phyloP scores from a whole-genome alignment of 2,113 vertebrate genomes.

The Pedionomus torquatus region DNA sequence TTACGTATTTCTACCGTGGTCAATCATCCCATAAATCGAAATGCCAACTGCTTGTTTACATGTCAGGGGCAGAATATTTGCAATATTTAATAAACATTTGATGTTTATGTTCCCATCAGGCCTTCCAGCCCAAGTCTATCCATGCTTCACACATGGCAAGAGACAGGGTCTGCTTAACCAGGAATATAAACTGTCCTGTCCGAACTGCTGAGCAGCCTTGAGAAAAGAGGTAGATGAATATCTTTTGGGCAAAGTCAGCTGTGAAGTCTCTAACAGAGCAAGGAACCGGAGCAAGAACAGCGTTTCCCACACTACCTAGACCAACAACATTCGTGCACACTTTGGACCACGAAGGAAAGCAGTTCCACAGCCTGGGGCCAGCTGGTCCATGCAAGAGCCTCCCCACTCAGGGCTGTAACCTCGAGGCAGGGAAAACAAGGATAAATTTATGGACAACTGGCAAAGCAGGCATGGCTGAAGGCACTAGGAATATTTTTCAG shows the following conservation, averaged over 20 bases:
- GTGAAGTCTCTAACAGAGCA: background rate
- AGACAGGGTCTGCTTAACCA: background rate
- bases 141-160: background rate
- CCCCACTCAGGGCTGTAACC: background rate
- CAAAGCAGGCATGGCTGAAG: background rate
- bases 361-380: background rate
- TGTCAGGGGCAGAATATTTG: background rate
- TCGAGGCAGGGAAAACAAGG: background rate
- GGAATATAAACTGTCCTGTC: background rate
- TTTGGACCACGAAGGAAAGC: background rate
- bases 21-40: background rate
- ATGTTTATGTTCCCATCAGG: conserved; percentile 6
- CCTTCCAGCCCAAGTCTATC: background rate
- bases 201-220: background rate
- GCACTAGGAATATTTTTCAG: background rate
- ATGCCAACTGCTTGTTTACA: conserved; percentile 28
- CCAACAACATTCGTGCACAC: background rate
- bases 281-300: background rate
- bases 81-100: conserved; percentile 27
- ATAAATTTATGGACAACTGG: background rate
- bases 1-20: background rate
- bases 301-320: background rate
- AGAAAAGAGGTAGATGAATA: background rate
- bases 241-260: background rate
- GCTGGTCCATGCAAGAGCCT: background rate